These are phyloP conservation scores for Drosophila melanica DNA, from an alignment of 1,140 invertebrate genomes.

Conservation along the genomic window DNA sequence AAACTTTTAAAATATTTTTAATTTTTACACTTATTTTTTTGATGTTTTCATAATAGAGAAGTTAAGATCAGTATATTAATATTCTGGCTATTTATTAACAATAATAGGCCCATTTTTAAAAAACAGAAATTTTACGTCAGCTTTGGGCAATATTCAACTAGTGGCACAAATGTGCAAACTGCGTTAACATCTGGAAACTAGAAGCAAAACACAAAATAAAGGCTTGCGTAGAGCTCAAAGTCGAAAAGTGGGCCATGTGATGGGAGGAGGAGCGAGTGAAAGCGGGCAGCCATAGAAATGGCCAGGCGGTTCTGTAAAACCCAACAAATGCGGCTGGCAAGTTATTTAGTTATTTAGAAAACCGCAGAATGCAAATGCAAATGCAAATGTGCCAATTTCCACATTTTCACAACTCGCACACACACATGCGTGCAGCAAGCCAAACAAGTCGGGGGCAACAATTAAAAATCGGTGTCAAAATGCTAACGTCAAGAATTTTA, in stretches of 20 bases:
- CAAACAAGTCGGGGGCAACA: slow-evolving; percentile 48
- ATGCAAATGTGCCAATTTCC: slow-evolving; percentile 69
- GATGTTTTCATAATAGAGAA: too few relatives aligned
- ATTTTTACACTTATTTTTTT: too few relatives aligned
- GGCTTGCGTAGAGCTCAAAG: slow-evolving; percentile 31
- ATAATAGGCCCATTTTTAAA: too few relatives aligned
- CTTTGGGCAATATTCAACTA: not conserved
- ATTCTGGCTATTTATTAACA: too few relatives aligned
- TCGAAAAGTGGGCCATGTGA: slow-evolving; percentile 55
- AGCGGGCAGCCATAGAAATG: slow-evolving; percentile 68
- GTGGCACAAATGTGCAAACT: slow-evolving; percentile 7
- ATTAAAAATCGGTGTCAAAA: slow-evolving; percentile 79
- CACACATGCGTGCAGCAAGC: slow-evolving; percentile 17
- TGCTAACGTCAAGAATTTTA: slow-evolving; percentile 70
- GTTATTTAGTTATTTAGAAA: slow-evolving; percentile 77
- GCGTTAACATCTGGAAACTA: slow-evolving; percentile 55
- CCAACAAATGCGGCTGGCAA: slow-evolving; percentile 64
- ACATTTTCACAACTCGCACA: slow-evolving; percentile 19
- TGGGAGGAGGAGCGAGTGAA: slow-evolving; percentile 1
- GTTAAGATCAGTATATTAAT: too few relatives aligned
- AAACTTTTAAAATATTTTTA: too few relatives aligned
- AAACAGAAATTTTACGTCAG: too few relatives aligned
- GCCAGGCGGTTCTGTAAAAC: slow-evolving; percentile 51
- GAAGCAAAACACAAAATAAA: slow-evolving; percentile 11
- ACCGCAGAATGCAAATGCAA: slow-evolving; percentile 77